These are phyloP conservation scores for Anser cygnoides DNA, from an alignment of 2,113 vertebrate species.

Conservation along the genomic window DNA sequence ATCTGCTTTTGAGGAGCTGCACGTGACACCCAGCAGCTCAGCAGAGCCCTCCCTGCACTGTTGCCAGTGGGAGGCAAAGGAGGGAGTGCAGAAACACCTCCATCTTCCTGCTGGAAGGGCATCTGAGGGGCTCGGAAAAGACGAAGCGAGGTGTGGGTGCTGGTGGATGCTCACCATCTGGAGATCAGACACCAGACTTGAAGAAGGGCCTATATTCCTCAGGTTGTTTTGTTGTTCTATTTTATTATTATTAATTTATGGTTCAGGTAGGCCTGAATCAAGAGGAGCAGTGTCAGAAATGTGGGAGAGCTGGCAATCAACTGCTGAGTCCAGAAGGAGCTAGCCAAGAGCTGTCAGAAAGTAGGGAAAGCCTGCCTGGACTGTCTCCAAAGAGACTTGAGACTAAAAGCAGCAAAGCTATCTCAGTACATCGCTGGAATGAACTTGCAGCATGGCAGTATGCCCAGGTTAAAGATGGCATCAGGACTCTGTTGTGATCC, in stretches of 20 bases:
- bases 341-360: constrained; percentile 34
- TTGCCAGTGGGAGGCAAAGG: neutral
- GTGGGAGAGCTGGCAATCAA: constrained; percentile 1
- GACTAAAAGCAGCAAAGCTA: neutral
- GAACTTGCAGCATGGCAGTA: neutral
- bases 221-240: too few relatives aligned
- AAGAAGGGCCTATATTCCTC: neutral
- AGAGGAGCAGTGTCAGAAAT: neutral
- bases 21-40: neutral
- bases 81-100: neutral
- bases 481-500: neutral
- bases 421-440: neutral
- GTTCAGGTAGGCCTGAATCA: neutral
- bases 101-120: neutral
- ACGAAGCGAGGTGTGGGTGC: neutral
- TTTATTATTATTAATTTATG: neutral
- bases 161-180: neutral
- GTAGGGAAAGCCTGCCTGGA: constrained; percentile 28
- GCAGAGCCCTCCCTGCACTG: neutral
- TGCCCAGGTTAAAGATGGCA: constrained; percentile 49
- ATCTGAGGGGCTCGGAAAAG: neutral
- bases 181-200: neutral
- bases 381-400: constrained; percentile 14
- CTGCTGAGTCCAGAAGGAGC: constrained; percentile 4
- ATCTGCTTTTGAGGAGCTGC: neutral